These are phyloP conservation scores for Cheumatopsyche charites DNA, from an alignment of 1,140 invertebrate species.

Conservation along the genomic window DNA sequence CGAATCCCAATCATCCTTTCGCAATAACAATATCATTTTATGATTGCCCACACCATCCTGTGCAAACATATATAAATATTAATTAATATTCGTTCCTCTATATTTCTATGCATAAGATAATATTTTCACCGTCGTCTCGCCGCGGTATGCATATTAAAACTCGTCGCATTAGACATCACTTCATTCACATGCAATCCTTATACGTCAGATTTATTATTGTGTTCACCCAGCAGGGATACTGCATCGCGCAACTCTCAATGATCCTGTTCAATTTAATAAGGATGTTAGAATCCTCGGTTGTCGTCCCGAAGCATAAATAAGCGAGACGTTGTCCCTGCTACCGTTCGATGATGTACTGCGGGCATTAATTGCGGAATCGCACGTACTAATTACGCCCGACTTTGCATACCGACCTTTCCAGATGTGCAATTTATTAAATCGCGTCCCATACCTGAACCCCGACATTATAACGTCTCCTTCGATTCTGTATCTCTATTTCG, in stretches of 20 bases:
- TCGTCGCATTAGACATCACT: not conserved
- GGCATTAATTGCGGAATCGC: constrained; percentile 43
- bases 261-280: constrained; percentile 32
- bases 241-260: too few species aligned
- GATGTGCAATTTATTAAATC: constrained; percentile 30
- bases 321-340: constrained; percentile 1
- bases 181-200: constrained; percentile 11
- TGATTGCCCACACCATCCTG: not conserved
- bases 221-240: not conserved
- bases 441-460: constrained; percentile 1
- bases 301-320: constrained; percentile 20
- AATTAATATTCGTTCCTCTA: constrained; percentile 1
- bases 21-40: constrained; percentile 5
- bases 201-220: constrained; percentile 18
- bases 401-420: constrained; percentile 44
- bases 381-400: constrained; percentile 40
- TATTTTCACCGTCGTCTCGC: constrained; percentile 6
- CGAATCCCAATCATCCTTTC: too few species aligned
- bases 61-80: not conserved
- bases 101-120: not conserved
- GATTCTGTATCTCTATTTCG: not conserved
- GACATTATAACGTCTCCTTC: constrained; percentile 4
- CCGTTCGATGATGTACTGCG: constrained; percentile 31
- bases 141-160: constrained; percentile 4
- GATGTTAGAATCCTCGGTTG: constrained; percentile 29